phyloP scores from a whole-genome alignment of 1,140 invertebrate species.

The Trissolcus basalis region DNA sequence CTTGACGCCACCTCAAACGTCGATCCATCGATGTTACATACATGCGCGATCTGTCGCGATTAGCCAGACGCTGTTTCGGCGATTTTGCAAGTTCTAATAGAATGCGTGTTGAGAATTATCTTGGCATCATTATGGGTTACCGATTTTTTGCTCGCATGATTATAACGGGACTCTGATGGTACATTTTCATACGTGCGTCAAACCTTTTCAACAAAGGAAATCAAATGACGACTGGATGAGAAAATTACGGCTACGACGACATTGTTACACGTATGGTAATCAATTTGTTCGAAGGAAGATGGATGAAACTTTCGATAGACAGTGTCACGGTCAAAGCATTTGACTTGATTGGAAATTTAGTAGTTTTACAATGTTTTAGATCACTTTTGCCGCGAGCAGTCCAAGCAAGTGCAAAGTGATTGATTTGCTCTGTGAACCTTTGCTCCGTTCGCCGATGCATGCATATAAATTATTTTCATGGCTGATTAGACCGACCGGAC shows the following conservation, averaged over 20 bases:
- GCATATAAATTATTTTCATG: slow-evolving; percentile 5
- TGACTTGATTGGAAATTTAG: slow-evolving; percentile 29
- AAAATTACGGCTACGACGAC: slow-evolving; percentile 34
- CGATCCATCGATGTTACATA: slow-evolving; percentile 52
- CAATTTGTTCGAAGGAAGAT: slow-evolving; percentile 37
- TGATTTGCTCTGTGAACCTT: background rate
- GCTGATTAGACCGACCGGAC: slow-evolving; percentile 8
- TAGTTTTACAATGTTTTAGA: background rate
- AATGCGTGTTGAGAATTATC: slow-evolving; percentile 50
- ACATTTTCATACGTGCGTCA: slow-evolving; percentile 46
- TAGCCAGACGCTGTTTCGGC: slow-evolving; percentile 39
- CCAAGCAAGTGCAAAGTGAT: background rate
- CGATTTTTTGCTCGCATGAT: slow-evolving; percentile 23
- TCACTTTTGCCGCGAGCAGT: background rate
- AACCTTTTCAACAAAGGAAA: slow-evolving; percentile 5
- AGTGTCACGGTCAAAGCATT: slow-evolving; percentile 4
- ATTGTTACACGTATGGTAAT: slow-evolving; percentile 29
- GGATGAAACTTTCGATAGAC: slow-evolving; percentile 22
- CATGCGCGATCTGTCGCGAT: slow-evolving; percentile 41
- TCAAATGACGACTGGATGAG: background rate
- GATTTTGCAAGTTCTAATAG: slow-evolving; percentile 49
- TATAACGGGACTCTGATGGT: slow-evolving; percentile 28
- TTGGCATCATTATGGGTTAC: slow-evolving; percentile 42
- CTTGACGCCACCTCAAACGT: slow-evolving; percentile 36
- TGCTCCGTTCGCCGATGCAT: too few species aligned